Percentiles rank a stretch among this genome's conserved stretches.
These are phyloP conservation scores for Hemicentrotus pulcherrimus DNA, from an alignment of 35 echinoderm and acorn worm genomes.

Conservation along the genomic window DNA sequence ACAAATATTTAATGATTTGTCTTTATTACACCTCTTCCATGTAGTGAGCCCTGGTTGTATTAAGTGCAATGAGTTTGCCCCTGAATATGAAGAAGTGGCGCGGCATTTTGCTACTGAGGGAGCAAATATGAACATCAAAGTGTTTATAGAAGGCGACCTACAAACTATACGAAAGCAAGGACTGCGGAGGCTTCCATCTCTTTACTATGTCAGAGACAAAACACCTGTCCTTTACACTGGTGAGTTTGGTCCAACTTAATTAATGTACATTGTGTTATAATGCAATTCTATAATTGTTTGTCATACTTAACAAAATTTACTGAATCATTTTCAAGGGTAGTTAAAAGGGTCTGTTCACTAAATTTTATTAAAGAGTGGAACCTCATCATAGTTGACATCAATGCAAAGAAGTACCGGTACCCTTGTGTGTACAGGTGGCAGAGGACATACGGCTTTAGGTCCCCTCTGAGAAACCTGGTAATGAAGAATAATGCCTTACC, in stretches of 20 bases:
- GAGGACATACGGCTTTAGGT: too few species aligned
- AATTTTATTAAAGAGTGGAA: neutral
- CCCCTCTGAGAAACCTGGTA: too few species aligned
- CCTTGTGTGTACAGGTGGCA: too few species aligned
- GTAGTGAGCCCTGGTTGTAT: conserved; percentile 35
- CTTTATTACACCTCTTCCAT: neutral
- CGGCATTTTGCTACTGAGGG: conserved; percentile 7
- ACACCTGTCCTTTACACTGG: neutral
- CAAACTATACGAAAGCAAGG: neutral
- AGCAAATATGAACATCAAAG: conserved; percentile 16
- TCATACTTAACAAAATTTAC: neutral
- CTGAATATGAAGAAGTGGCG: conserved; percentile 40
- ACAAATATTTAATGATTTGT: neutral
- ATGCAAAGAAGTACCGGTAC: neutral
- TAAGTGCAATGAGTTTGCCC: conserved; percentile 47
- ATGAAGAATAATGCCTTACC: too few species aligned
- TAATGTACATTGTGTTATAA: neutral
- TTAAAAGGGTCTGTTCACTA: neutral
- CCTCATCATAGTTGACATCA: neutral
- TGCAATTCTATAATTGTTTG: neutral
- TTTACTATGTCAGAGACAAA: conserved; percentile 20
- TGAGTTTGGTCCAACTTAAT: neutral
- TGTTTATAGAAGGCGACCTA: conserved; percentile 19
- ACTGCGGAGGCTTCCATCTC: conserved; percentile 17
- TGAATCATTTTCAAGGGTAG: neutral